Evolutionary conservation across 2,113 vertebrate genomes (phyloP).

Genomic region (cattle (Bos taurus)): DNA sequence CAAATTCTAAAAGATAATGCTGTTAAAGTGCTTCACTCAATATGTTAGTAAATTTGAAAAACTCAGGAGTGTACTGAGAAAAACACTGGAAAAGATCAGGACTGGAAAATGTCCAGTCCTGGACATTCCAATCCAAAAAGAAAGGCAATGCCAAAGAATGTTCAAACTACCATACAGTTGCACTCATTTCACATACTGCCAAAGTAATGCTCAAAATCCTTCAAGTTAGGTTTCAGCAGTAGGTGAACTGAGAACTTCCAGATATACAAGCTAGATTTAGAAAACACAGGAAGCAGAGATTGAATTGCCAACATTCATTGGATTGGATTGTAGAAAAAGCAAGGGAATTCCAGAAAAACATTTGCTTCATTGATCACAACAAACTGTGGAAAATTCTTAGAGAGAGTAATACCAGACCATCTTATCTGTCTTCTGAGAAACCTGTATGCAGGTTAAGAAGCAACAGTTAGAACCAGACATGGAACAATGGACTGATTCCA

Average conservation of each 20-base stretch:
- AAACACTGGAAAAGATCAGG: neutral
- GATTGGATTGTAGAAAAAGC: neutral
- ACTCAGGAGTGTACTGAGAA: neutral
- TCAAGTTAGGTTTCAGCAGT: neutral
- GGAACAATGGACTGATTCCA: neutral
- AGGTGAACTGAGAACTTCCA: neutral
- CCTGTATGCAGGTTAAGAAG: neutral
- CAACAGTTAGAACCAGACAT: neutral
- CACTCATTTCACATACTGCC: neutral
- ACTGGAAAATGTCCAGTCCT: no score
- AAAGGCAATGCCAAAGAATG: neutral
- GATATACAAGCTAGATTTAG: neutral
- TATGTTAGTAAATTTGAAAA: neutral
- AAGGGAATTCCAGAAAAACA: neutral
- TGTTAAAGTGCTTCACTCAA: neutral
- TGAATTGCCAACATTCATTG: neutral
- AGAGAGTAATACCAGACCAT: neutral
- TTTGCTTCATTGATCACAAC: neutral
- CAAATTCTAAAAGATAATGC: neutral
- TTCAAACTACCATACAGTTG: neutral
- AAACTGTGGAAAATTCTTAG: neutral
- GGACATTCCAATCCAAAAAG: neutral
- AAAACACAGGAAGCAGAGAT: neutral
- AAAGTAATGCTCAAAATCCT: neutral
- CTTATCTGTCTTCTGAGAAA: neutral